phyloP scores from a whole-genome alignment of 2,888 invertebrate species.

The Chrysina gloriosa region DNA sequence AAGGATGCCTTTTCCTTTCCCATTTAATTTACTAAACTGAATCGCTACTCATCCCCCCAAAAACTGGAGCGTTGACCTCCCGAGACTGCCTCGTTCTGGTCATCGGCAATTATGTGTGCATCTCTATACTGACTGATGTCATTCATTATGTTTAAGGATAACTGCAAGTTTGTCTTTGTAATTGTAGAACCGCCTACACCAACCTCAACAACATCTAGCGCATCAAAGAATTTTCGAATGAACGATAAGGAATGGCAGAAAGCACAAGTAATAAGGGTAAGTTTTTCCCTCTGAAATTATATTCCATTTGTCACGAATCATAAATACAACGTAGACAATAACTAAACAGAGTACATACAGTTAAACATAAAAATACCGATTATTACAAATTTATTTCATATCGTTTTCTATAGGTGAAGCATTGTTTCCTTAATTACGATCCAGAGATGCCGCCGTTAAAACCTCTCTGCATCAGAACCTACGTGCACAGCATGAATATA shows the following conservation, averaged over 20 bases:
- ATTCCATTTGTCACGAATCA: too few species aligned
- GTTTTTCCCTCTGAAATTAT: neutral
- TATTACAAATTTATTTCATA: too few species aligned
- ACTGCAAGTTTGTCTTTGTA: neutral
- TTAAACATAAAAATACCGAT: neutral
- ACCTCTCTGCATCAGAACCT: slow-evolving; percentile 11
- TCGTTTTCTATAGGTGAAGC: too few species aligned
- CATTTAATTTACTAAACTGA: too few species aligned
- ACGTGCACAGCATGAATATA: slow-evolving; percentile 22
- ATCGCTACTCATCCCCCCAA: too few species aligned
- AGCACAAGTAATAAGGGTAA: neutral
- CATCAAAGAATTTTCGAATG: slow-evolving; percentile 8
- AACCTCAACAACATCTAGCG: neutral
- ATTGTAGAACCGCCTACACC: neutral
- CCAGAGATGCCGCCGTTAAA: slow-evolving; percentile 30
- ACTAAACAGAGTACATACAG: neutral
- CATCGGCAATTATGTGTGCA: neutral
- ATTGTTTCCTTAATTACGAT: neutral
- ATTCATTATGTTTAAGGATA: neutral
- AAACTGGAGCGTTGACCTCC: too few species aligned
- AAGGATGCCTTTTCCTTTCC: too few species aligned
- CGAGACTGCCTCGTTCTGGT: too few species aligned
- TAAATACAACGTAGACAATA: too few species aligned
- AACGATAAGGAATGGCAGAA: slow-evolving; percentile 8
- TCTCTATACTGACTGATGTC: neutral